phyloP scores from a whole-genome alignment of 2,888 invertebrate genomes.

The Stenurella melanura region DNA sequence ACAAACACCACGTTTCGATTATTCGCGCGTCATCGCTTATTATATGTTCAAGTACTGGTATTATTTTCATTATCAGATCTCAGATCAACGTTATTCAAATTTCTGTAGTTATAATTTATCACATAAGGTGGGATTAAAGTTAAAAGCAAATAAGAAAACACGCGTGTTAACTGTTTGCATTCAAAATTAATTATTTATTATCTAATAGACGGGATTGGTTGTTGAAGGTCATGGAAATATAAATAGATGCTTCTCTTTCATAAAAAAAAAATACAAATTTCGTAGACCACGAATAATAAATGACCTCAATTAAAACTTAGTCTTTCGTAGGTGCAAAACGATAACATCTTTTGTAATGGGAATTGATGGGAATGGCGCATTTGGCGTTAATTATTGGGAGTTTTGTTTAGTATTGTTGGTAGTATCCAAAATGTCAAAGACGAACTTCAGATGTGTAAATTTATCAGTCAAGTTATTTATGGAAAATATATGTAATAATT shows the following conservation, averaged over 20 bases:
- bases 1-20: not conserved
- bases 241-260: constrained; percentile 12
- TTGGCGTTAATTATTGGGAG: not conserved
- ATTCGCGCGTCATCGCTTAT: not conserved
- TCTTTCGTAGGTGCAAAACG: not conserved
- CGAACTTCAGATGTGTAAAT: constrained; percentile 62
- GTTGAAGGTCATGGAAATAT: constrained; percentile 12
- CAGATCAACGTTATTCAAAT: not conserved
- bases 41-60: not conserved
- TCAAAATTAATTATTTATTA: constrained; percentile 18
- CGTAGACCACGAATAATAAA: not conserved
- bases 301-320: not conserved
- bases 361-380: not conserved
- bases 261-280: not conserved
- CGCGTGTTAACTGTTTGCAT: constrained; percentile 18
- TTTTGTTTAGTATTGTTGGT: constrained; percentile 6
- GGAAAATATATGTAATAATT: constrained; percentile 60
- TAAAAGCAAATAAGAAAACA: constrained; percentile 1
- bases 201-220: constrained; percentile 7
- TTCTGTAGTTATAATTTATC: not conserved
- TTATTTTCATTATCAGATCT: not conserved
- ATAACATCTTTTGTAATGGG: not conserved
- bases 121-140: not conserved
- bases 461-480: constrained; percentile 60
- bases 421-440: constrained; percentile 24